Evolutionary conservation across 2,888 invertebrate genomes (phyloP).

Genomic region (Sipha maydis): DNA sequence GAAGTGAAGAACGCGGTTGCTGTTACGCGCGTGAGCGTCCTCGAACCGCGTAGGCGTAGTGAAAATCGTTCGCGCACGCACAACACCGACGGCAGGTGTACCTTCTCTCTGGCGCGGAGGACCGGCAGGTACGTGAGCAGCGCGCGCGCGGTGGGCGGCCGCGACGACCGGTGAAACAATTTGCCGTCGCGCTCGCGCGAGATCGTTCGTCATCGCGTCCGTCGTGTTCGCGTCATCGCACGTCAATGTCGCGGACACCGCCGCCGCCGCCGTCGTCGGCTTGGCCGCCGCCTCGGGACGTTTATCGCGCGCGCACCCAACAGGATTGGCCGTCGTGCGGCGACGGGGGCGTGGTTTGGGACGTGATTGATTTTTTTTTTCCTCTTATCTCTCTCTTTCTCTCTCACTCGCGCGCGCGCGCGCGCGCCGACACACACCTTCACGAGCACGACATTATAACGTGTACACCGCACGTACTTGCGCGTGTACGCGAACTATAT

Average conservation of each 20-base stretch:
- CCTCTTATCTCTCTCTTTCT: not conserved
- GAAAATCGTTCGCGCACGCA: not conserved
- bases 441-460: too few species aligned
- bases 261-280: not conserved
- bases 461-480: too few species aligned
- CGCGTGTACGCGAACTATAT: not conserved
- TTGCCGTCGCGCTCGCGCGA: not conserved
- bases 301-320: slow-evolving; percentile 15
- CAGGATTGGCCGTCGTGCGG: slow-evolving; percentile 53
- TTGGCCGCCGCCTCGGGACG: slow-evolving; percentile 40
- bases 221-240: slow-evolving; percentile 26
- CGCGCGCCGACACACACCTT: not conserved
- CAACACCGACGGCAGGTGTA: not conserved
- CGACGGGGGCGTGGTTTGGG: slow-evolving; percentile 43
- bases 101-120: too few species aligned
- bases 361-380: slow-evolving; percentile 59
- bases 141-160: not conserved
- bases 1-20: too few species aligned
- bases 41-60: too few species aligned
- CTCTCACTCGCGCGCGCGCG: not conserved
- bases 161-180: not conserved
- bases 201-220: slow-evolving; percentile 30
- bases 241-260: not conserved
- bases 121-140: not conserved
- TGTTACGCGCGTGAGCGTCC: too few species aligned